A percentile compares a stretch with the other conserved stretches of the same genome.
Conservation (phyloP, 2,888 invertebrate species). For the Polyploca ridens region DNA sequence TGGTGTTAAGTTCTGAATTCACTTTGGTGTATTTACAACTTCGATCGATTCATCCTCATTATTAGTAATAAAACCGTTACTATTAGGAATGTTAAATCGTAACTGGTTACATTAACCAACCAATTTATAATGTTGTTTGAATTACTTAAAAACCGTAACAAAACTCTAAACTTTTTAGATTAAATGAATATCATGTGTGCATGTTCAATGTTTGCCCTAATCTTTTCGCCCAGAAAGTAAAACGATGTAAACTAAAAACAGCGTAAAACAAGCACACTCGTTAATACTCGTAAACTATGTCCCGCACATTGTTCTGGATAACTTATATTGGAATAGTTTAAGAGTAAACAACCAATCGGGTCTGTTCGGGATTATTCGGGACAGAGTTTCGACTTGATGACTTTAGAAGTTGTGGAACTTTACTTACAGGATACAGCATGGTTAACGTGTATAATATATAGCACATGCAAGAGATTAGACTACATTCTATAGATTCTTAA, state of each 20-base stretch:
- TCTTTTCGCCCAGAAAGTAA: background rate
- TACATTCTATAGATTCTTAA: background rate
- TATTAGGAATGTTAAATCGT: background rate
- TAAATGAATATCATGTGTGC: background rate
- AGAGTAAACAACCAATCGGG: conserved; percentile 54
- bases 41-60: conserved; percentile 14
- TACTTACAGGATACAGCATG: background rate
- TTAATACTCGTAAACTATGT: conserved; percentile 47
- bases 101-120: background rate
- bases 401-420: background rate
- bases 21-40: conserved; percentile 11
- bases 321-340: conserved; percentile 78
- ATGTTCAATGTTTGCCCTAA: background rate
- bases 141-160: background rate
- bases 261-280: conserved; percentile 28
- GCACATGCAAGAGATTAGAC: background rate
- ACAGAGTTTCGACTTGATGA: conserved; percentile 21
- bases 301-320: conserved; percentile 81
- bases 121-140: background rate
- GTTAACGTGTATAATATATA: background rate
- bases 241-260: background rate
- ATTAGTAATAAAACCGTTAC: background rate
- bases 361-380: conserved; percentile 34
- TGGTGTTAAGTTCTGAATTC: conserved; percentile 4
- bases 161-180: background rate